phyloP scores from a whole-genome alignment of 1,140 invertebrate species.

The Oryctes rhinoceros region DNA sequence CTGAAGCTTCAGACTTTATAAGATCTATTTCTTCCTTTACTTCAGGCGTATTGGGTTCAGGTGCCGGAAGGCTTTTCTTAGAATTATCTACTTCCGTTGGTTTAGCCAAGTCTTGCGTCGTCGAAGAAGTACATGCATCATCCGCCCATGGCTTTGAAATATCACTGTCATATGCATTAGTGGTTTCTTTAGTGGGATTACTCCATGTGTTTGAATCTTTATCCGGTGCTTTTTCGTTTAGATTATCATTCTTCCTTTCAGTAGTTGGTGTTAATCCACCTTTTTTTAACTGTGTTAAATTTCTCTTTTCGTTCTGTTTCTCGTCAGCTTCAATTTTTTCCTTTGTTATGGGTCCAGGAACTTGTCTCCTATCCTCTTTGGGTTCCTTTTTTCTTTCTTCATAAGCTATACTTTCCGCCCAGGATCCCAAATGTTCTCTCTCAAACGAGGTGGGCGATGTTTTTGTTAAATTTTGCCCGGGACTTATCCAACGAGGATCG shows the following conservation, averaged over 20 bases:
- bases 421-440: constrained; percentile 58
- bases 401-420: constrained; percentile 63
- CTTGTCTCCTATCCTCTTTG: constrained; percentile 59
- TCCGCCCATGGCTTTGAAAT: constrained; percentile 63
- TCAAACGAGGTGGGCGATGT: background rate
- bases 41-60: constrained; percentile 42
- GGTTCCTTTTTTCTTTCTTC: constrained; percentile 62
- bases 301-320: constrained; percentile 65
- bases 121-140: constrained; percentile 59
- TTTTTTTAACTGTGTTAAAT: constrained; percentile 65
- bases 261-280: constrained; percentile 50
- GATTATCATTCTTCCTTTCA: constrained; percentile 43
- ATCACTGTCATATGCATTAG: constrained; percentile 49
- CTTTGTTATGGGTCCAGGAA: constrained; percentile 69
- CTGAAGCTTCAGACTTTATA: constrained; percentile 49
- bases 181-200: constrained; percentile 42
- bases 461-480: constrained; percentile 38
- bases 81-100: constrained; percentile 42
- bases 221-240: constrained; percentile 58
- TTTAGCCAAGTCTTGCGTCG: constrained; percentile 45
- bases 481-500: constrained; percentile 60
- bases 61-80: constrained; percentile 42
- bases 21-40: constrained; percentile 43
- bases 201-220: constrained; percentile 43
- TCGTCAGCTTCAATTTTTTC: constrained; percentile 72